Evolutionary conservation across 2,888 invertebrate genomes (phyloP).

Genomic region (Limnephilus marmoratus): DNA sequence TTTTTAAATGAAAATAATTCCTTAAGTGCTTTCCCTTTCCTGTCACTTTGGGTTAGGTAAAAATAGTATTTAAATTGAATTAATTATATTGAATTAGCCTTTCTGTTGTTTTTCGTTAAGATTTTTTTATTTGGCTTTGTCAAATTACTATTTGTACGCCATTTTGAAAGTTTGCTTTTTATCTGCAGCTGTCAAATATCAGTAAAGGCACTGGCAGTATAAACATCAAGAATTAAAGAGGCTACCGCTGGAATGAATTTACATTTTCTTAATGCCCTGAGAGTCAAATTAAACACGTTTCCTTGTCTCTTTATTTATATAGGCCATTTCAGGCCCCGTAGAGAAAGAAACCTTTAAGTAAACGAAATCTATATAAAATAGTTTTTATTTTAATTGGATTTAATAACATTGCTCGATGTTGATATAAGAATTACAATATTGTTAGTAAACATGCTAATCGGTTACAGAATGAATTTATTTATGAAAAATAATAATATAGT

Average conservation of each 20-base stretch:
- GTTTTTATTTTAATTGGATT: not conserved
- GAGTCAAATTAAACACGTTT: slow-evolving; percentile 30
- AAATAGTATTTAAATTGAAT: not conserved
- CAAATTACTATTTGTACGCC: not conserved
- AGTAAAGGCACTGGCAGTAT: not conserved
- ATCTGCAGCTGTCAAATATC: not conserved
- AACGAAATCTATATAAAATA: not conserved
- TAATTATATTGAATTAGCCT: not conserved
- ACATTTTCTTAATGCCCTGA: slow-evolving; percentile 20
- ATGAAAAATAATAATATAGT: too few species aligned
- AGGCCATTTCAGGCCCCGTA: not conserved
- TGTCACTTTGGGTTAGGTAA: not conserved
- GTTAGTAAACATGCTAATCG: not conserved
- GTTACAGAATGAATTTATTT: not conserved
- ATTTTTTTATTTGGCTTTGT: not conserved
- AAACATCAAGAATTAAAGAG: not conserved
- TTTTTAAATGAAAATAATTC: not conserved
- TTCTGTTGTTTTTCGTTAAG: not conserved
- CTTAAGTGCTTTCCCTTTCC: not conserved
- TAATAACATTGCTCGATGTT: not conserved
- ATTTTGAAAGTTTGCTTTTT: not conserved
- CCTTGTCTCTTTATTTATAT: slow-evolving; percentile 9
- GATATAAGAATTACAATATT: not conserved
- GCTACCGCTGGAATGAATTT: slow-evolving; percentile 23
- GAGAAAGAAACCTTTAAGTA: not conserved